Conservation (phyloP, 2,797 vertebrate species). For the Crax fasciolata region DNA sequence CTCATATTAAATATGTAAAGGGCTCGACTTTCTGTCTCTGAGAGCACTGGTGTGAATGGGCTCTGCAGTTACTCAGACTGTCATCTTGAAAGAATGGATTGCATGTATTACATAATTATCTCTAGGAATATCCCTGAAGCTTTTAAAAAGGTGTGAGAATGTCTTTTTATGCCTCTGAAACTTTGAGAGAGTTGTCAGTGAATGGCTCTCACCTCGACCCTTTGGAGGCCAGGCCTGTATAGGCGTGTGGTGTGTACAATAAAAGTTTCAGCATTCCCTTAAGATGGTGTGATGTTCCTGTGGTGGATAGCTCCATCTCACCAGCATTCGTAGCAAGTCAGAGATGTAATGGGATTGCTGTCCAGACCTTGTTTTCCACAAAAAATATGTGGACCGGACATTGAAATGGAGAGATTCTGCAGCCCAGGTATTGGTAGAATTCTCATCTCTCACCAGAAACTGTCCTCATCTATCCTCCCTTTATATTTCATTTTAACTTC, state of each 20-base stretch:
- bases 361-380: background rate
- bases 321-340: background rate
- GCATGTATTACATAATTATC: background rate
- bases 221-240: background rate
- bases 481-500: background rate
- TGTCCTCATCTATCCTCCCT: accelerated
- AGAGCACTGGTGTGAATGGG: background rate
- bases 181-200: background rate
- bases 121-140: background rate
- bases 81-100: background rate
- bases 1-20: accelerated
- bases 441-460: background rate
- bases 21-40: background rate
- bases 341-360: background rate
- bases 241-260: background rate
- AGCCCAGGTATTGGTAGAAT: background rate
- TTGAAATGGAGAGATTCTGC: background rate
- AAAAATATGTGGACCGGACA: background rate
- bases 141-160: background rate
- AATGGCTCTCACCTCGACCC: background rate
- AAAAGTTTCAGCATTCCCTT: background rate
- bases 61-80: background rate
- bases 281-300: too few relatives aligned
- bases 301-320: background rate
- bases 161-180: background rate